phyloP scores from a whole-genome alignment of 1,140 invertebrate genomes.

The Teleogryllus occipitalis region DNA sequence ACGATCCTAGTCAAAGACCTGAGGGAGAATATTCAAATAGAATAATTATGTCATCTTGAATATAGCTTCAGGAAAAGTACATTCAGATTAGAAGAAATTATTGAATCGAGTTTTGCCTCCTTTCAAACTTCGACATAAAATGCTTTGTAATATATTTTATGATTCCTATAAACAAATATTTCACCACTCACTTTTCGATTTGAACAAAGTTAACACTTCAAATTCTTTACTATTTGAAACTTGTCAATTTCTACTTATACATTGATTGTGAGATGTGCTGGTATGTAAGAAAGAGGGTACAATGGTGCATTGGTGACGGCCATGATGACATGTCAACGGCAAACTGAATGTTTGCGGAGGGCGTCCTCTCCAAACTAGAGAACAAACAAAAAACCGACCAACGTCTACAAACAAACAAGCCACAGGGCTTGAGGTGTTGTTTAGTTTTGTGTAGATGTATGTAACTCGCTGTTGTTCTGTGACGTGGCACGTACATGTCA shows the following conservation, averaged over 20 bases:
- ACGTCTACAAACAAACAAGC: neutral
- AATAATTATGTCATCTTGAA: neutral
- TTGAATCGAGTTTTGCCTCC: neutral
- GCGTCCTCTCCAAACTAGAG: too few species aligned
- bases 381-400: neutral
- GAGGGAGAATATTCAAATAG: neutral
- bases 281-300: neutral
- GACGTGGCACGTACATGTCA: neutral
- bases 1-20: neutral
- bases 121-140: neutral
- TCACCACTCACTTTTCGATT: slow-evolving; percentile 4
- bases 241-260: slow-evolving; percentile 2
- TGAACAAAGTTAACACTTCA: neutral
- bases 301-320: slow-evolving; percentile 3
- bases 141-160: neutral
- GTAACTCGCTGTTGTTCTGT: neutral
- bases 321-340: neutral
- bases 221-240: slow-evolving; percentile 2
- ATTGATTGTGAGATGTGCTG: neutral
- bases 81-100: neutral
- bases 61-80: neutral
- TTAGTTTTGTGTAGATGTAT: neutral
- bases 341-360: neutral
- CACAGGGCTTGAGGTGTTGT: neutral
- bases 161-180: neutral